Base-by-base conservation (phyloP, 92 coral and sea anemone species). In the Paramuricea clavata region DNA sequence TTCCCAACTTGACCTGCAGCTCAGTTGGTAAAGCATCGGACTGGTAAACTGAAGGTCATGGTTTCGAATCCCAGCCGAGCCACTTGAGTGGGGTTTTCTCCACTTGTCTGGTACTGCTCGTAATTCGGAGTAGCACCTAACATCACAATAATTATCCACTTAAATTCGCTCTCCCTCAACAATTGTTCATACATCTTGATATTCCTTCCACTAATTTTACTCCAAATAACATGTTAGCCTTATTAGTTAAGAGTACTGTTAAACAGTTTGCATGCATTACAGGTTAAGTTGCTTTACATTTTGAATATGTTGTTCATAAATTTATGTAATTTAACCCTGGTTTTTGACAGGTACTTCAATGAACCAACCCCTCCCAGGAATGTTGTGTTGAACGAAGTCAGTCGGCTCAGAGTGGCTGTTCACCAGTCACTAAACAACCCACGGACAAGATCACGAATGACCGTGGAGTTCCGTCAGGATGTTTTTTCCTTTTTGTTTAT, bases 381-480 rank as follows among this genome's bases (percentile, higher is more conserved):
- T 19, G 49, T 12, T 6, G 50, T 71, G 16, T 30, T 71, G 50
- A 5, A 5, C 21, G 33, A 35, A 8, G 26, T 35, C 77, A 35
- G 50, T 36, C 47, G 26, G 21, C 41, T 71, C 15, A 12, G 49
- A 21, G 26, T 26, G 27, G 41, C 33, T 30, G 32, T 71, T 31
- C n/a, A 39, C 41, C 77, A 71, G 77, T 71, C 77, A 67, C 79
- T 49, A 16, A 50, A 68, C 61, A 30, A 49, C 3, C 44, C 35
- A 17, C 39, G 76, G 65, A 39, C 32, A 42, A 23, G 64, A 13
- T 21, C n/a, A 28, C 80, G 50, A 8, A 25, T 83, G 35, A 68
- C 87, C n/a, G 61, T 83, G 36, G 57, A 42, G 15, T 83, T 83
- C 80, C 25, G 88, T 1, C 26, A 42, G 35, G 88, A 83, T 83